These are phyloP conservation scores for Aptenodytes forsteri DNA, from an alignment of 2,113 vertebrate genomes.

Conservation along the genomic window DNA sequence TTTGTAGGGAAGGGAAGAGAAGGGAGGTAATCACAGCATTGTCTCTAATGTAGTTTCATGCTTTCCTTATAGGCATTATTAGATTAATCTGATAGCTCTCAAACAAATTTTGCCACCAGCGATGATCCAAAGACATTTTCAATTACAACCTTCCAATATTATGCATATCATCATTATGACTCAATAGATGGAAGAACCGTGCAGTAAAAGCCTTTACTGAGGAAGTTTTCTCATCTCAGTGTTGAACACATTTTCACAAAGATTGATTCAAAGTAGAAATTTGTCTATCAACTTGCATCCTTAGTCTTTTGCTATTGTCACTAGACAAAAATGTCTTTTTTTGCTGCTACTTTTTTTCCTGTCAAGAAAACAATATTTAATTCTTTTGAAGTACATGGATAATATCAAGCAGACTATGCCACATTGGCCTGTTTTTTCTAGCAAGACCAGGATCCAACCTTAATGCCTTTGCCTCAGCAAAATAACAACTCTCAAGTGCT, in stretches of 20 bases:
- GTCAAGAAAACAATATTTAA: neutral
- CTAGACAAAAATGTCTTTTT: neutral
- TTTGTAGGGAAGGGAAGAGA: neutral
- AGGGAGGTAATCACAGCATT: neutral
- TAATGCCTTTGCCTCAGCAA: neutral
- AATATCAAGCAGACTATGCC: neutral
- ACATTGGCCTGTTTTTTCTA: neutral
- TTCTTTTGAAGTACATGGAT: neutral
- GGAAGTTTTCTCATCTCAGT: neutral
- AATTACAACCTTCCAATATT: neutral
- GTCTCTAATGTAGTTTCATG: constrained; percentile 27
- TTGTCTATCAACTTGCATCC: neutral
- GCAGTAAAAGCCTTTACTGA: neutral
- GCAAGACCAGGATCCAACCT: neutral
- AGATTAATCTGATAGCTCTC: constrained; percentile 17
- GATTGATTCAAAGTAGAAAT: neutral
- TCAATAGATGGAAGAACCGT: neutral
- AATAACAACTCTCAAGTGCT: neutral
- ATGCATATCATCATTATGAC: neutral
- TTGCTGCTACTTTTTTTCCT: neutral
- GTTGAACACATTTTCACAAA: neutral
- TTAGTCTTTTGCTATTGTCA: neutral
- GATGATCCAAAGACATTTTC: constrained; percentile 24
- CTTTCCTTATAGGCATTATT: constrained; percentile 17
- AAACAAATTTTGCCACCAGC: constrained; percentile 20